Evolutionary conservation across 2,888 invertebrate species (phyloP).

Genomic region (Xylophagus ater): DNA sequence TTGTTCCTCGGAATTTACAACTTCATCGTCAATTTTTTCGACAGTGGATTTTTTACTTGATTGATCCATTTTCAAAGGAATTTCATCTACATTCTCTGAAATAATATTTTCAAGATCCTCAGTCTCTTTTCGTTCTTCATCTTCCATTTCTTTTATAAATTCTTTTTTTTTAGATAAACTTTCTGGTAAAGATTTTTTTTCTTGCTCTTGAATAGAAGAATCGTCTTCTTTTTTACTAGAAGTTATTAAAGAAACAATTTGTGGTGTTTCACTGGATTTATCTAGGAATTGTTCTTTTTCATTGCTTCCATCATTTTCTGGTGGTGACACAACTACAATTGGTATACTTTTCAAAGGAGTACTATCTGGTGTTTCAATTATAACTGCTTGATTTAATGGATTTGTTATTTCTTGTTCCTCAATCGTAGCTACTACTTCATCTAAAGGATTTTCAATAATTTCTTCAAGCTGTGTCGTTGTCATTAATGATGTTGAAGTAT

Average conservation of each 20-base stretch:
- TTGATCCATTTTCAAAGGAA: not conserved
- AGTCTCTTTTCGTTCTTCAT: too few species aligned
- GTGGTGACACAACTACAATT: constrained; percentile 1
- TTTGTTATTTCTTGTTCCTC: not conserved
- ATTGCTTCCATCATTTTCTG: too few species aligned
- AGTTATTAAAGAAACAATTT: not conserved
- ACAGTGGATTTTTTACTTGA: not conserved
- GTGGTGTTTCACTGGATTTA: not conserved
- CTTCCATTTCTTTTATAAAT: too few species aligned
- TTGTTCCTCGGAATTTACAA: not conserved
- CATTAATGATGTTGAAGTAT: constrained; percentile 5
- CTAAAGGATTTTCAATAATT: not conserved
- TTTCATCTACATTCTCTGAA: not conserved
- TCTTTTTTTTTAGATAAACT: too few species aligned
- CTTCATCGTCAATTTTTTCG: too few species aligned
- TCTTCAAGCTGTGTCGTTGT: not conserved
- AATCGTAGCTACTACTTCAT: not conserved
- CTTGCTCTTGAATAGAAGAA: not conserved
- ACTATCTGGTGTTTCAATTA: too few species aligned
- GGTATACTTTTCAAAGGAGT: too few species aligned
- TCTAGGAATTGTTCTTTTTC: too few species aligned
- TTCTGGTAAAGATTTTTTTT: too few species aligned
- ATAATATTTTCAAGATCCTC: not conserved
- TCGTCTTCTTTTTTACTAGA: not conserved
- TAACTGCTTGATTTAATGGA: not conserved